phyloP scores from a whole-genome alignment of 2,797 vertebrate species.

The Danio aesculapii region DNA sequence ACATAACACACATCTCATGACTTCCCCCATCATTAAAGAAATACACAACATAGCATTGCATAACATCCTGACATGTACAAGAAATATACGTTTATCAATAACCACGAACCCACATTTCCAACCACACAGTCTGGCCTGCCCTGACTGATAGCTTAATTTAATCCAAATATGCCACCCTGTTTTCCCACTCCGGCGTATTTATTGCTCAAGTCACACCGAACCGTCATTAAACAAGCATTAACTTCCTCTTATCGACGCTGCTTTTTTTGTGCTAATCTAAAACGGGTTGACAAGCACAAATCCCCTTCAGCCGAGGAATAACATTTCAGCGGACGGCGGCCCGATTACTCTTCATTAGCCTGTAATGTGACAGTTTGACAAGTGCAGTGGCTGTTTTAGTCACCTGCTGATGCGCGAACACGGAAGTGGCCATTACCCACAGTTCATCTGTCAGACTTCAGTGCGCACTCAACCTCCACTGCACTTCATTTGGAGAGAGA shows the following conservation, averaged over 20 bases:
- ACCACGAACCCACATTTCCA: neutral
- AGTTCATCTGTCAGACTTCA: slow-evolving; percentile 78
- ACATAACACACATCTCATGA: no score
- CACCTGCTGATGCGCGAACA: slow-evolving; percentile 72
- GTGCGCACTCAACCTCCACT: slow-evolving; percentile 79
- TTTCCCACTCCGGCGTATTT: neutral
- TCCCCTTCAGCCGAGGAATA: slow-evolving; percentile 62
- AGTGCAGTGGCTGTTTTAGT: slow-evolving; percentile 77
- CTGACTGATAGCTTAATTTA: neutral
- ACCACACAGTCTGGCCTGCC: neutral
- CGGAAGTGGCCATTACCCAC: slow-evolving; percentile 71
- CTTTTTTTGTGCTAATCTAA: slow-evolving; percentile 55
- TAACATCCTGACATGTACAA: neutral
- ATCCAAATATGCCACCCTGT: neutral
- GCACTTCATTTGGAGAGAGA: slow-evolving; percentile 81
- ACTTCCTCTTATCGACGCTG: slow-evolving; percentile 47
- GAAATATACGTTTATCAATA: neutral
- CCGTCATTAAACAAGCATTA: slow-evolving; percentile 44
- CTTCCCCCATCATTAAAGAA: neutral
- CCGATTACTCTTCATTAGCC: slow-evolving; percentile 80
- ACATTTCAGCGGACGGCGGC: slow-evolving; percentile 60
- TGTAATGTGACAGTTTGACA: slow-evolving; percentile 79
- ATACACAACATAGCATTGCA: neutral
- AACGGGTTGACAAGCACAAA: slow-evolving; percentile 61
- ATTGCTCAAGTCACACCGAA: slow-evolving; percentile 24